phyloP scores from a whole-genome alignment of 2,888 invertebrate genomes.

The Apodemia zela region DNA sequence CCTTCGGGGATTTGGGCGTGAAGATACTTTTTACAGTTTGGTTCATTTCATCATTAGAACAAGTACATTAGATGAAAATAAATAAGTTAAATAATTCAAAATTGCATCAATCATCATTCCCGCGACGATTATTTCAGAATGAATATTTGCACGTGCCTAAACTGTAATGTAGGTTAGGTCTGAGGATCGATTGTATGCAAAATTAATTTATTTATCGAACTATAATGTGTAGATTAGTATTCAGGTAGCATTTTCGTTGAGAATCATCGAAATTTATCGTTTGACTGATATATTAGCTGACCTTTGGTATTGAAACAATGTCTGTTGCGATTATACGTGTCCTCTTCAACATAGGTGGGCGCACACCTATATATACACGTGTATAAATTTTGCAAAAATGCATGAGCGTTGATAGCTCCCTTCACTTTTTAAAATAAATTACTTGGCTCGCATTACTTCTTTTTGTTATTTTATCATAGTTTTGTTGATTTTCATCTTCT shows the following conservation, averaged over 20 bases:
- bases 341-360: not conserved
- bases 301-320: slow-evolving; percentile 15
- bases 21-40: too few relatives aligned
- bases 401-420: not conserved
- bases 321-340: not conserved
- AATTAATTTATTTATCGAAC: not conserved
- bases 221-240: slow-evolving; percentile 4
- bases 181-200: slow-evolving; percentile 8
- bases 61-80: not conserved
- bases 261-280: slow-evolving; percentile 5
- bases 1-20: too few relatives aligned
- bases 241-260: slow-evolving; percentile 4
- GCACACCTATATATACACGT: not conserved
- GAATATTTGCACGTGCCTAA: not conserved
- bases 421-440: too few relatives aligned
- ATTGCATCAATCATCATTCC: not conserved
- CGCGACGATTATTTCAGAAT: not conserved
- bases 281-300: slow-evolving; percentile 13
- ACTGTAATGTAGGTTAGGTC: slow-evolving; percentile 8
- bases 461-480: too few relatives aligned
- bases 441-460: too few relatives aligned
- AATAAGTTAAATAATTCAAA: not conserved
- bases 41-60: too few relatives aligned
- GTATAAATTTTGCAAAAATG: not conserved
- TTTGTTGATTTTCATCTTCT: too few relatives aligned